Base-by-base conservation (phyloP, 2,888 invertebrate genomes). In the Coleophora deauratella region DNA sequence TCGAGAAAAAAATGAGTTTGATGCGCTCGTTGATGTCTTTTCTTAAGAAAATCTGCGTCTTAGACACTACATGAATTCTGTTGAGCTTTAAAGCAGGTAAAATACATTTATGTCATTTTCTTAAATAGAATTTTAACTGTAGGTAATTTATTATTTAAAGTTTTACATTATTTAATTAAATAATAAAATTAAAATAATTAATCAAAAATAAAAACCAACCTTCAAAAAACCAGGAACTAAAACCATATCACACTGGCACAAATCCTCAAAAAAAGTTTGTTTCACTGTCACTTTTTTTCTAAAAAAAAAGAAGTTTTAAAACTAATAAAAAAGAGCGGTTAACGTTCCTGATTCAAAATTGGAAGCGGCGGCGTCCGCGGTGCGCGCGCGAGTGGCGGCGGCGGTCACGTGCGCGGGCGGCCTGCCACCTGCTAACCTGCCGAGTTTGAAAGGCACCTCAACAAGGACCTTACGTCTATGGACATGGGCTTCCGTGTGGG, bases 361-460 rank as follows among this genome's bases (percentile, higher is more conserved):
- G 65, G 74, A 66, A 74, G 74, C 78, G 78, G 71, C 70, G 66
- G 59, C 66, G 70, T 67, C 72, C 72, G 72, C 74, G 71, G 81
- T 72, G 71, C 77, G 78, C 82, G 79, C 82, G 72, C 81, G 82
- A 82, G 72, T 84, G 84, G 70, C 76, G 70, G 55, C 69, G 63
- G 63, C 70, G 76, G 73, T 69, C 76, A 71, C 73, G 77, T 73
- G 70, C 55, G 62, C 62, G 65, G 60, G 59, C 61, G 57, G 62
- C 63, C 31, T 31, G 13, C 56, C 49, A 70, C 71, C 67, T 72
- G 72, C 62, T 68, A 78, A 55, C 68, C 73, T 60, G 62, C 72
- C 61, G 52, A 78, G 55, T 77, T 69, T 55, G 59, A 59, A 54
- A 71, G 74, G 62, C 49, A 49, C 43, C 43, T 35, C 33, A 40